Conservation (phyloP, 2,113 vertebrate genomes). For the Epinephelus moara region DNA sequence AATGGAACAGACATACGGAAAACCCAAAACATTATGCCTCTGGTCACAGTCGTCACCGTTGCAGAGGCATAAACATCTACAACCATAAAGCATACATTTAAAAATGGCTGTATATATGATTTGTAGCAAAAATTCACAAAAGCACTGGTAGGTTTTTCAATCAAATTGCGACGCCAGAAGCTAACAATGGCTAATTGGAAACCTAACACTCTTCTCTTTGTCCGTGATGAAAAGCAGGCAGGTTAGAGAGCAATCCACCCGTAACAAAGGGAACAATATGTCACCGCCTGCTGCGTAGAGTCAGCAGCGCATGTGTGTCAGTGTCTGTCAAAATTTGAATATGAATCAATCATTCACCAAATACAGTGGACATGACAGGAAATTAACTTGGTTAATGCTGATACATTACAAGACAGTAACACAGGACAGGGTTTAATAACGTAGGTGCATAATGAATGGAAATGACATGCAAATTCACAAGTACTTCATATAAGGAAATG, state of each 20-base stretch:
- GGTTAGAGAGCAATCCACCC: too few species aligned
- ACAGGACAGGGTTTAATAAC: not conserved
- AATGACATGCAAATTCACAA: constrained; percentile 1
- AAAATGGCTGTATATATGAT: not conserved
- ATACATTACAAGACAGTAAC: not conserved
- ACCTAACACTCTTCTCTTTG: not conserved
- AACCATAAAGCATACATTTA: not conserved
- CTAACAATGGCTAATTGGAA: not conserved
- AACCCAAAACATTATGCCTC: too few species aligned
- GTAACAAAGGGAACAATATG: not conserved
- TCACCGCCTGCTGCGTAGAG: not conserved
- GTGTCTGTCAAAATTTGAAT: not conserved
- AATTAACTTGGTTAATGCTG: not conserved
- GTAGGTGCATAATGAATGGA: not conserved
- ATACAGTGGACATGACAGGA: not conserved
- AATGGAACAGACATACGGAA: too few species aligned
- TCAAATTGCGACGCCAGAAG: not conserved
- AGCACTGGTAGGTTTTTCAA: not conserved
- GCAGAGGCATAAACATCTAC: too few species aligned
- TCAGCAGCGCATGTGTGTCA: not conserved
- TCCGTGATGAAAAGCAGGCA: not conserved
- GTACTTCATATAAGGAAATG: not conserved
- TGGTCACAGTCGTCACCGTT: too few species aligned
- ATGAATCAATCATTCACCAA: not conserved
- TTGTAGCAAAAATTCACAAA: not conserved